Conservation (phyloP, 2,797 vertebrate species). For the Anguilla megastoma region DNA sequence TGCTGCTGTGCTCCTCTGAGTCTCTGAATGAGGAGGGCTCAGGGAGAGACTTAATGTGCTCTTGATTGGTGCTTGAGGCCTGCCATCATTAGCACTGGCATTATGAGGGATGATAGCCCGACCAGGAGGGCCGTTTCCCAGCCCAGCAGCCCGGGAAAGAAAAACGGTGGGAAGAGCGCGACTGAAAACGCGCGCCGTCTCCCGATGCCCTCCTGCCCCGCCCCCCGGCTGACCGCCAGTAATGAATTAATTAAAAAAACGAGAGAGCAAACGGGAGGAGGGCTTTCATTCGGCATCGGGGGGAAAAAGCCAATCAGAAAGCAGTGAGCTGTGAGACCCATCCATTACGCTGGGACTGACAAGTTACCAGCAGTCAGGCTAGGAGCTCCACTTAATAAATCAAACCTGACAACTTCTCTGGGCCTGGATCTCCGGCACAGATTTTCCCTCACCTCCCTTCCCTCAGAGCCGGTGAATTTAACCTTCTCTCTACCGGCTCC, state of each 20-base stretch:
- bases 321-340: slow-evolving; percentile 82
- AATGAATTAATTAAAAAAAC: slow-evolving; percentile 80
- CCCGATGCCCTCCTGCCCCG: slow-evolving; percentile 51
- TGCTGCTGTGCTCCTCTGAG: too few species aligned
- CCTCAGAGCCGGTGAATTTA: slow-evolving; percentile 64
- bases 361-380: slow-evolving; percentile 66
- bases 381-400: slow-evolving; percentile 85
- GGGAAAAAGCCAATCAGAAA: slow-evolving; percentile 71
- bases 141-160: neutral
- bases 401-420: slow-evolving; percentile 84
- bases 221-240: slow-evolving; percentile 65
- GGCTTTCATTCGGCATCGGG: slow-evolving; percentile 56
- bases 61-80: slow-evolving; percentile 16
- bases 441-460: slow-evolving; percentile 50
- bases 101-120: neutral
- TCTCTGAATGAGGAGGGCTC: neutral
- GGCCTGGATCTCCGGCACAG: slow-evolving; percentile 65
- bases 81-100: slow-evolving; percentile 12
- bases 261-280: slow-evolving; percentile 64
- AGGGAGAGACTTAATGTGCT: neutral
- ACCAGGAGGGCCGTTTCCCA: slow-evolving; percentile 18
- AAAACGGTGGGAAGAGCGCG: slow-evolving; percentile 40
- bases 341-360: slow-evolving; percentile 76
- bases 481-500: slow-evolving; percentile 55
- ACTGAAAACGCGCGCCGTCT: slow-evolving; percentile 25